Evolutionary conservation across 2,888 invertebrate species (phyloP), one percentile per base, ranked within the genome.

Genomic region (Marronus borbonicus): DNA sequence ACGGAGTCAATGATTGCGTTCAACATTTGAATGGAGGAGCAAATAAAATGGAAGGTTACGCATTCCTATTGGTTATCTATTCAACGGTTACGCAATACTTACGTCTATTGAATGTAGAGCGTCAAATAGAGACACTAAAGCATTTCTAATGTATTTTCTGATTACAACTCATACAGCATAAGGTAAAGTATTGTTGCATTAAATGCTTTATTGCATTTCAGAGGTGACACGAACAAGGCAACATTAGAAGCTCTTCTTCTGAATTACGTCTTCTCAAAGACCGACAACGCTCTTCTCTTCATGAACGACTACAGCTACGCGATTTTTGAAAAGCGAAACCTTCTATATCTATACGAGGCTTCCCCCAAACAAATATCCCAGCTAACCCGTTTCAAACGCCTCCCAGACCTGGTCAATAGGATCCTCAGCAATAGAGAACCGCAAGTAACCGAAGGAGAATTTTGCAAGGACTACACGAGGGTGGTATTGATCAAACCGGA

Each of bases 271-370:
- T 89, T 92, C 72, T 83, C 85, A 0, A 89, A 87, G 83, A 88
- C 89, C 76, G 90, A 91, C 80, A 89, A 90, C 31, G 90, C 93
- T 10, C 89, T 93, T 85, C 85, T 93, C 12, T 91, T 93, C 0
- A 93, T 93, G 0, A 88, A 90, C 4, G 89, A 89, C n/a, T 93
- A 93, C 84, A 91, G 92, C 50, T 92, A 92, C 81, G 90, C 92
- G 0, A 87, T 93, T 39, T 90, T 93, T 77, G 89, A 88, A 81
- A 91, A 90, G 66, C 91, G 91, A 78, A 90, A 90, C 58, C 87
- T 93, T 0, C 92, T 90, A 68, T 93, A 93, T 82, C 86, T 93
- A 83, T 93, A 90, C 81, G 92, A 92, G 78, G 91, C 90, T 0
- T 91, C 91, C 84, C 87, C 92, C 8, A 87, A 86, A 60, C 87